These are phyloP conservation scores for Diprion similis DNA, from an alignment of 1,140 invertebrate genomes.

Conservation along the genomic window DNA sequence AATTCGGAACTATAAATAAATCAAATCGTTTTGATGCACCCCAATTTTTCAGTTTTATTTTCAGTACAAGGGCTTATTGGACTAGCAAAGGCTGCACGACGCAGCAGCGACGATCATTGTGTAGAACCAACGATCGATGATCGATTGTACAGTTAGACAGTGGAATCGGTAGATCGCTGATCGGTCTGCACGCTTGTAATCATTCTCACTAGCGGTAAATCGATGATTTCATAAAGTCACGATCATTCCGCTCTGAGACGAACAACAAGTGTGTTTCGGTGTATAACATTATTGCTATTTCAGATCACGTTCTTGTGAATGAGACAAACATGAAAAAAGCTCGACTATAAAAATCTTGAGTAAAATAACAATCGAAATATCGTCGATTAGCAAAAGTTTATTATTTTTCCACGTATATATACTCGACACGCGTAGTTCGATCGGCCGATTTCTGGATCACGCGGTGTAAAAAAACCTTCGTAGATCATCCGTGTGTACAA, in stretches of 20 bases:
- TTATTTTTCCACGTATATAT: too few species aligned
- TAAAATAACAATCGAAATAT: too few species aligned
- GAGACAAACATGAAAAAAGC: not conserved
- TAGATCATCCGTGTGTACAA: too few species aligned
- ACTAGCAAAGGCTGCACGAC: not conserved
- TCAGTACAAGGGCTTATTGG: not conserved
- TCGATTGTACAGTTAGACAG: not conserved
- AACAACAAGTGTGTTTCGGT: too few species aligned
- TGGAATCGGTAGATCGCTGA: not conserved
- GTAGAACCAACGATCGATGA: not conserved
- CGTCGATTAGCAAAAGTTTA: too few species aligned
- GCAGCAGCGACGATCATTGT: not conserved
- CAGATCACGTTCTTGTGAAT: not conserved
- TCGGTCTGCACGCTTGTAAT: not conserved
- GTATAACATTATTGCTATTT: not conserved
- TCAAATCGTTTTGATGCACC: too few species aligned
- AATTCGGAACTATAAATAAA: too few species aligned
- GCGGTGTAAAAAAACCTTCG: too few species aligned
- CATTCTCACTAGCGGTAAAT: conserved; percentile 1
- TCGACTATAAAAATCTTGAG: not conserved
- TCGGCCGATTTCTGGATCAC: too few species aligned
- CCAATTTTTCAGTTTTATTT: too few species aligned
- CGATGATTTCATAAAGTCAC: not conserved
- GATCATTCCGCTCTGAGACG: too few species aligned
- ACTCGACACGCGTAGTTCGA: too few species aligned